Evolutionary conservation across 1,140 invertebrate species (phyloP), one percentile per base, ranked within the genome.

Genomic region (Pectinophora gossypiella): DNA sequence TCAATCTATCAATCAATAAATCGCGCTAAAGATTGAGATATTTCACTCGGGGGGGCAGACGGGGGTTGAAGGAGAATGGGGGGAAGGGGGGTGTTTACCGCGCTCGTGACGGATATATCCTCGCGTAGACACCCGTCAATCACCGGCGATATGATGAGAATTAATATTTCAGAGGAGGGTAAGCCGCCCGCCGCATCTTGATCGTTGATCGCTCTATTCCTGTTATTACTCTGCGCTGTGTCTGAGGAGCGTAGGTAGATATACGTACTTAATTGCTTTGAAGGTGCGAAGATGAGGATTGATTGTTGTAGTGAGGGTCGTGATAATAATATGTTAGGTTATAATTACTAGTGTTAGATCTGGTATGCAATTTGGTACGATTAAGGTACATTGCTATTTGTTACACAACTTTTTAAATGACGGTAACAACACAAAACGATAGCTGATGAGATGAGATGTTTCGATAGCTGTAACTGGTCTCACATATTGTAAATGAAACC

Each of bases 1-100:
- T 78, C 74, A 70, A 81, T 81, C 74, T 69, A 79, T 83, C 77
- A 83, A 83, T 83, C 76, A 80, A 84, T 84, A 81, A 80, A 79
- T 77, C 68, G 64, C 54, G 65, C 73, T 77, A 72, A 82, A 82
- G 76, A 85, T 85, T 82, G 73, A 85, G 81, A 85, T 81, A 79
- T 82, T 79, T 71, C 72, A 70, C 65, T 66, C 61, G 46, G 57
- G 59, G 55, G 51, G 27, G 40, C 52, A 57, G 54, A 49, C 55
- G 48, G 52, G 54, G 54, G 32, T 16, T n/a, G 51, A 56, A 27
- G 19, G 13, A 5, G 21, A 23, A 40, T 19, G n/a, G 22, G 40
- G 45, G 5, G 54, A 35, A 38, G 63, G 51, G 61, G 65, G 56
- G 50, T 72, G 71, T 75, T 73, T 72, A 72, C 65, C 54, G 53